Percentiles rank a stretch among this genome's conserved stretches.
These are phyloP conservation scores for Nycticorax nycticorax DNA, from an alignment of 2,113 vertebrate genomes.

Conservation along the genomic window DNA sequence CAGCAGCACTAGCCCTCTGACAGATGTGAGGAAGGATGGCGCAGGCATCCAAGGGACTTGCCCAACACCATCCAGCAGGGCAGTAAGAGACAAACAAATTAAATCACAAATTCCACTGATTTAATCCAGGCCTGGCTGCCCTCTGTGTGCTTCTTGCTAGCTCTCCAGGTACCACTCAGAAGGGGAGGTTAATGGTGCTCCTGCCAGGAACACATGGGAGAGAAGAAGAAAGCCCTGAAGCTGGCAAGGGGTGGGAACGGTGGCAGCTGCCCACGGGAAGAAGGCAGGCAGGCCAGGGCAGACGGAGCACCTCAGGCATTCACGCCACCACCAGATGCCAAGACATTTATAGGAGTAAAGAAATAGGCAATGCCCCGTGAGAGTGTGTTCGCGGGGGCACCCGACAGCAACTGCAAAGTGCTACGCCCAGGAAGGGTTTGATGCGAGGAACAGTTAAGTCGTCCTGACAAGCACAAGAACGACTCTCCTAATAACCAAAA, in stretches of 20 bases:
- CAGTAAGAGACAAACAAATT: background rate
- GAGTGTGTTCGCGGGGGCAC: background rate
- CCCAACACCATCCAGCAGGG: background rate
- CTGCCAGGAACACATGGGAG: background rate
- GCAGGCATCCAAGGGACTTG: background rate
- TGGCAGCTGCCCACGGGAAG: background rate
- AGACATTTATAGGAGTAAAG: background rate
- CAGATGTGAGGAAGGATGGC: background rate
- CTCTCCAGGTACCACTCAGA: background rate
- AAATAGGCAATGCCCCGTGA: background rate
- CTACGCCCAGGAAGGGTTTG: background rate
- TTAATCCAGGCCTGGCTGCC: background rate
- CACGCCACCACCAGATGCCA: background rate
- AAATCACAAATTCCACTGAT: background rate
- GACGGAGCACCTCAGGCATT: background rate
- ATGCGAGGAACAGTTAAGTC: background rate
- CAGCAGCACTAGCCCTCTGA: background rate
- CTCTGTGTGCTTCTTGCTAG: background rate
- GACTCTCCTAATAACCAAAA: background rate
- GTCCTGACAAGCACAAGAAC: background rate
- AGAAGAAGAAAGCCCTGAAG: background rate
- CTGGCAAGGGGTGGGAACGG: background rate
- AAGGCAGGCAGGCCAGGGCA: background rate
- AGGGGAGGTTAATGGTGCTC: background rate
- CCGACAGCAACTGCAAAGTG: background rate